Base-by-base conservation (phyloP, 2,113 vertebrate species). In the Noctilio leporinus region DNA sequence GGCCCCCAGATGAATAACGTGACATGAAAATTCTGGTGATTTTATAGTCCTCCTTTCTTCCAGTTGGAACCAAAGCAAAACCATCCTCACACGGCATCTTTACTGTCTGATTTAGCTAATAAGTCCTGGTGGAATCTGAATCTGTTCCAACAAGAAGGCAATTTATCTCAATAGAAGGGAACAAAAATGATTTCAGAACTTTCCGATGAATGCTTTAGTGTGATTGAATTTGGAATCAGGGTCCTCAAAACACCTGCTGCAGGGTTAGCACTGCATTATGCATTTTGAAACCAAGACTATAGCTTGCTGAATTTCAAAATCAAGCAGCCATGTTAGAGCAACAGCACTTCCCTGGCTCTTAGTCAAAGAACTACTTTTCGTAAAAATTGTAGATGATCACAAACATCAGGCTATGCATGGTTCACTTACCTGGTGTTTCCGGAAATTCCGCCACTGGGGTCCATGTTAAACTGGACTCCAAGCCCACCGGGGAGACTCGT, bases 121-220 rank as follows among this genome's bases (percentile, higher is more conserved):
- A 87, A 49, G 59, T 35, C 45, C 43, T 90, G 78, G 28, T n/a
- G 10, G 81, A 69, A 81, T 12, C 62, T 89, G 88, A 59, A 84
- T 72, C 43, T 94, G n/a, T 53, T 77, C 2, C 92, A 96, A 89
- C 65, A 45, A 69, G 75, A 92, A 85, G 65, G 57, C 73, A 82
- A 91, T 94, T 92, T 86, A 93, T 65, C 35, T 80, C 64, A 72
- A 76, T 55, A 89, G 49, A 86, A 93, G 26, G 17, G 59, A 96
- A 45, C 64, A 89, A 85, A 95, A 91, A 69, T 91, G 72, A 89
- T 89, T 92, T 83, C 45, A 86, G 81, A 96, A 88, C 62, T 89
- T 91, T 38, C 33, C 43, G 82, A 96, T 59, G 0, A 82, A 91
- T 14, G 22, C 76, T 82, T 77, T 53, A 7, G 24, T 85, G 49